A percentile compares a stretch with the other conserved stretches of the same genome.
These are phyloP conservation scores for Hemaris fuciformis DNA, from an alignment of 2,888 invertebrate genomes.

Conservation along the genomic window DNA sequence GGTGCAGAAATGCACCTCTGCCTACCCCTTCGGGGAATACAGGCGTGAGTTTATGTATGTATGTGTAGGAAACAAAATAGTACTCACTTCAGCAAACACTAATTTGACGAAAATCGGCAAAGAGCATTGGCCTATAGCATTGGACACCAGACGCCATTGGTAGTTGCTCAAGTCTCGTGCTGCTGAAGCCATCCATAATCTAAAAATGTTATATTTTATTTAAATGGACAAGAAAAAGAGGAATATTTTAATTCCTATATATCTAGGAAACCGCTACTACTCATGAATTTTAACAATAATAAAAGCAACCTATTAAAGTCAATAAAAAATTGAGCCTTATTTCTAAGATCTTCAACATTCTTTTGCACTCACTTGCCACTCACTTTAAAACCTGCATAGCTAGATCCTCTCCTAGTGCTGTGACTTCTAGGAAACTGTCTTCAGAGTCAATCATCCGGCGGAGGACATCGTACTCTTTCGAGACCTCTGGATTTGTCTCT, in stretches of 20 bases:
- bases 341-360: too few relatives aligned
- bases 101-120: slow-evolving; percentile 98
- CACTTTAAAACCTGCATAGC: slow-evolving; percentile 95
- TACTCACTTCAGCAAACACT: slow-evolving; percentile 92
- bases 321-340: background rate
- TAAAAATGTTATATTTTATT: slow-evolving; percentile 40
- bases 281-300: too few relatives aligned
- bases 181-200: slow-evolving; percentile 96
- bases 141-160: slow-evolving; percentile 96
- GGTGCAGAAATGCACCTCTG: too few relatives aligned
- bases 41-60: too few relatives aligned
- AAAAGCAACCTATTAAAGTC: background rate
- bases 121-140: slow-evolving; percentile 95
- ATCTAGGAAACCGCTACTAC: too few relatives aligned
- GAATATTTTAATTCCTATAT: too few relatives aligned
- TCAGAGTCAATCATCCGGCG: slow-evolving; percentile 93
- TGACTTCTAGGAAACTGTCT: slow-evolving; percentile 94
- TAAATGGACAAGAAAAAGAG: background rate
- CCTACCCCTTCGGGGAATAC: too few relatives aligned
- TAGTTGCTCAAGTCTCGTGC: slow-evolving; percentile 94
- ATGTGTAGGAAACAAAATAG: background rate
- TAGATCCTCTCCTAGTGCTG: slow-evolving; percentile 93
- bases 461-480: slow-evolving; percentile 92
- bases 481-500: slow-evolving; percentile 91
- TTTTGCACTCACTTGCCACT: too few relatives aligned